Evolutionary conservation across 2,888 invertebrate genomes (phyloP).

Genomic region (Hofmannophila pseudospretella): DNA sequence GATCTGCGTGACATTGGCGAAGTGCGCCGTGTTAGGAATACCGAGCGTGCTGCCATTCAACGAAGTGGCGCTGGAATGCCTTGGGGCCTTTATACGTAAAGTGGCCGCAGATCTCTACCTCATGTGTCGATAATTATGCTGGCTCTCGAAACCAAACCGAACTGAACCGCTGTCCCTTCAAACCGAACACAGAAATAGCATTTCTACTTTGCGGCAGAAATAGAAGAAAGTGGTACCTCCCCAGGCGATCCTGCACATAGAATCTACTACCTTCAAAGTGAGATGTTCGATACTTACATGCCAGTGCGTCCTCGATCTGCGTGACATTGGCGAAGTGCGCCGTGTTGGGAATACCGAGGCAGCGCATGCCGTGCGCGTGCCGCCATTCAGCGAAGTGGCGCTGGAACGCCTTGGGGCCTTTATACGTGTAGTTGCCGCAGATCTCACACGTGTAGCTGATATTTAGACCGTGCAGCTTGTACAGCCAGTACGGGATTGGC

Average conservation of each 20-base stretch:
- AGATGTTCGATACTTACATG: conserved; percentile 88
- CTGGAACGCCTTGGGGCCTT: conserved; percentile 99
- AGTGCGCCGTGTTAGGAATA: conserved; percentile 99
- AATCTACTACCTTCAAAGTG: too few species aligned
- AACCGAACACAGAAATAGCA: too few species aligned
- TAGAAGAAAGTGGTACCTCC: too few species aligned
- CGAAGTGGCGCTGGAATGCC: conserved; percentile 99
- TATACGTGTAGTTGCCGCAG: conserved; percentile 98
- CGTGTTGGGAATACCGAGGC: conserved; percentile 99
- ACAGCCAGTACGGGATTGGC: conserved; percentile 95
- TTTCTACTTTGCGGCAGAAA: too few species aligned
- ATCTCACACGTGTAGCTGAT: conserved; percentile 99
- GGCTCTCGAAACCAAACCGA: too few species aligned
- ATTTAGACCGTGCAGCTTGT: conserved; percentile 98
- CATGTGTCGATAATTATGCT: too few species aligned
- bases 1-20: conserved; percentile 99
- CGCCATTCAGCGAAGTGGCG: conserved; percentile 97
- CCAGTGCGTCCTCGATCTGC: conserved; percentile 97
- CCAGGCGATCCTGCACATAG: too few species aligned
- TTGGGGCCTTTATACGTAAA: conserved; percentile 99
- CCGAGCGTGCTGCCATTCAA: conserved; percentile 96
- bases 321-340: conserved; percentile 99
- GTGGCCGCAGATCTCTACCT: conserved; percentile 99
- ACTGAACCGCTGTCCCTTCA: too few species aligned
- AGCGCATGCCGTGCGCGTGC: conserved; percentile 96